Evolutionary conservation across 2,113 vertebrate species (phyloP).

Genomic region (Ursus arctos): DNA sequence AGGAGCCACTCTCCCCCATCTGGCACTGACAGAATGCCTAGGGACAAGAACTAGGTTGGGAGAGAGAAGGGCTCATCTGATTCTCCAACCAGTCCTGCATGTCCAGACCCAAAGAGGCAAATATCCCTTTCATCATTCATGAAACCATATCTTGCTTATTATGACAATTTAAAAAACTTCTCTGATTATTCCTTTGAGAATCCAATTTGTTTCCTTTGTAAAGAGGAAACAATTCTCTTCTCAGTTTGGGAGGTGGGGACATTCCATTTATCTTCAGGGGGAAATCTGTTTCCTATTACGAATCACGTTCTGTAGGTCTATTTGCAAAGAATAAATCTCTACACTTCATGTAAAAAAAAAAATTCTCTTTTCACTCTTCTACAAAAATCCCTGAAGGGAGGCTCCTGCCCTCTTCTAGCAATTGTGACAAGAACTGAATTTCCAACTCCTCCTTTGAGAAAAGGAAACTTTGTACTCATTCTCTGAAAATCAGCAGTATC

Average conservation of each 20-base stretch:
- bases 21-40: slow-evolving; percentile 62
- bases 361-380: background rate
- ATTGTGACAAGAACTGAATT: background rate
- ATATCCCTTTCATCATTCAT: slow-evolving; percentile 75
- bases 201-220: slow-evolving; percentile 81
- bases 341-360: background rate
- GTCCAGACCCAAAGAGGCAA: slow-evolving; percentile 56
- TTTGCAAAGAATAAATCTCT: slow-evolving; percentile 68
- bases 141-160: slow-evolving; percentile 83
- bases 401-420: background rate
- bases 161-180: slow-evolving; percentile 77
- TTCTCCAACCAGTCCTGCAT: background rate
- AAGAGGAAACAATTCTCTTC: slow-evolving; percentile 82
- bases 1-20: background rate
- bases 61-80: background rate
- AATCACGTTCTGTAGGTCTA: slow-evolving; percentile 75
- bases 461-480: background rate
- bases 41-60: slow-evolving; percentile 15
- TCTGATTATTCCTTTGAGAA: slow-evolving; percentile 82
- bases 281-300: slow-evolving; percentile 83
- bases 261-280: slow-evolving; percentile 79
- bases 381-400: background rate
- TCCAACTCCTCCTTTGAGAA: background rate
- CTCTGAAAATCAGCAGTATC: background rate
- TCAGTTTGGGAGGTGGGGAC: slow-evolving; percentile 77